phyloP scores from a whole-genome alignment of 2,113 vertebrate species.

The Pseudopodoces humilis region DNA sequence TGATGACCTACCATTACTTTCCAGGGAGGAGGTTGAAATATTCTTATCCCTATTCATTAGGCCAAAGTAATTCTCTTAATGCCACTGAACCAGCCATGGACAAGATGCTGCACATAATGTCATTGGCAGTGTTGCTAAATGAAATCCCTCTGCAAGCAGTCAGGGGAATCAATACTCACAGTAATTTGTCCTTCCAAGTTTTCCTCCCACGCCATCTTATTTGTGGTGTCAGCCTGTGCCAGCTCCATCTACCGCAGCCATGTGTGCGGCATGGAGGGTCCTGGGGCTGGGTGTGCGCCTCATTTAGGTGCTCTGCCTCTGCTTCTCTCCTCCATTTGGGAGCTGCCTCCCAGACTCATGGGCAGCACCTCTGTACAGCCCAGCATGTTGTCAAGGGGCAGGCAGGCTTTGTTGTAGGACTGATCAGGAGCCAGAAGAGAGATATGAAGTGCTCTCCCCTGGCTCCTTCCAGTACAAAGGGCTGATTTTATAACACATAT shows the following conservation, averaged over 20 bases:
- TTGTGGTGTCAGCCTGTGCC: neutral
- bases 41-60: constrained; percentile 72
- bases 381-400: rapidly evolving
- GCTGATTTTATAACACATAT: constrained; percentile 28
- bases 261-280: neutral
- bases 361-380: neutral
- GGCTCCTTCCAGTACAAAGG: neutral
- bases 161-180: constrained; percentile 7
- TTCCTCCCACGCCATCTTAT: constrained; percentile 10
- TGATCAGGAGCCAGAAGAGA: neutral
- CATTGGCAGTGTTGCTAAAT: constrained; percentile 64
- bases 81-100: constrained; percentile 57
- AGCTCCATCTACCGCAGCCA: neutral
- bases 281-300: neutral
- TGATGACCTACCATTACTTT: constrained; percentile 57
- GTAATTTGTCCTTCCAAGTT: constrained; percentile 59
- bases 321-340: neutral
- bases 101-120: constrained; percentile 72
- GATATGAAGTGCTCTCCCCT: neutral
- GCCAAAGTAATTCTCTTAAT: constrained; percentile 74
- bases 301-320: neutral
- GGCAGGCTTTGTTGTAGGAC: neutral
- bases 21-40: constrained; percentile 62
- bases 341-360: neutral
- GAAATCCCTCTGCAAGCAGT: constrained; percentile 71